Evolutionary conservation across 2,797 vertebrate species (phyloP).

Genomic region (Avahi laniger): DNA sequence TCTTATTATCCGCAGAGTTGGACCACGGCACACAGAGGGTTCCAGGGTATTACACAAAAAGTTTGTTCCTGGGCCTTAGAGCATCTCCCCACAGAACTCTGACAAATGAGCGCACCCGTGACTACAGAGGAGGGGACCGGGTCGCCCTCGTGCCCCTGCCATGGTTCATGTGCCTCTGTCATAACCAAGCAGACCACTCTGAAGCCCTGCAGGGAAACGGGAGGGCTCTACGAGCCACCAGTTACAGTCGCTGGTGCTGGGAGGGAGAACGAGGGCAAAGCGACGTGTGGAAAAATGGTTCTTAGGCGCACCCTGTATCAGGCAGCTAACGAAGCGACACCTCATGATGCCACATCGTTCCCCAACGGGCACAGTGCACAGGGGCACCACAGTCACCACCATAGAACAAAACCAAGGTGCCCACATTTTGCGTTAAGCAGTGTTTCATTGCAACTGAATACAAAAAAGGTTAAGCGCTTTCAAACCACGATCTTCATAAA

Average conservation of each 20-base stretch:
- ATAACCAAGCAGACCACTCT: not conserved
- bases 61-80: not conserved
- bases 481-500: not conserved
- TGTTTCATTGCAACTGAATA: not conserved
- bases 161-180: not conserved
- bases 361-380: not conserved
- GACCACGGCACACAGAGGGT: not conserved
- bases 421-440: not conserved
- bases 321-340: slow-evolving; percentile 13
- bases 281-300: not conserved
- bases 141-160: accelerated
- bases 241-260: not conserved
- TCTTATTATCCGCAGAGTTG: not conserved
- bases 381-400: not conserved
- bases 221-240: not conserved
- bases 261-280: not conserved
- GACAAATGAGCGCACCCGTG: not conserved
- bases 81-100: not conserved
- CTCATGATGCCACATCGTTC: not conserved
- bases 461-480: not conserved
- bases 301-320: slow-evolving; percentile 41
- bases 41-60: not conserved
- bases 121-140: not conserved
- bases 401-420: not conserved
- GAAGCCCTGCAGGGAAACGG: not conserved